Evolutionary conservation across 37 sponge, comb jelly and placozoan genomes (phyloP), one percentile per base, ranked within the genome.

Genomic region (Tethya wilhelma): DNA sequence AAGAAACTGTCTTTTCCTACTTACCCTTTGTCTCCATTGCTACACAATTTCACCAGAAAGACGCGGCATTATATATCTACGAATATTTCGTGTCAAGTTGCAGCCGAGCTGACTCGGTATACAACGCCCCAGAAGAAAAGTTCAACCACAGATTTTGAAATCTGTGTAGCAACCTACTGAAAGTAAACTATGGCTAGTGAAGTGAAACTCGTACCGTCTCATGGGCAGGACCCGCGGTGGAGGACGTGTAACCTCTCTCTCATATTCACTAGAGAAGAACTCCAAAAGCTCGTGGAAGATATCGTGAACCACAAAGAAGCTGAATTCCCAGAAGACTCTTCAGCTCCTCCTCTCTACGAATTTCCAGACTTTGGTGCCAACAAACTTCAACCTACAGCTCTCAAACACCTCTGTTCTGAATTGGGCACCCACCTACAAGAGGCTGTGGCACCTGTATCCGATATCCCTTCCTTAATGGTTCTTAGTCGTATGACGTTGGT

Each of bases 281-380:
- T 86, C 22, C 63, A 78, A 23, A 42, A 60, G 17, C 19, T 64
- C 1, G 11, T 77, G 20, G 65, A 72, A 43, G 67, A 66, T 32
- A 20, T 34, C 4, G n/a, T n/a, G n/a, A n/a, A n/a, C n/a, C n/a
- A n/a, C n/a, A n/a, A n/a, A n/a, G n/a, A n/a, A n/a, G n/a, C n/a
- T n/a, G n/a, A n/a, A n/a, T 82, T 73, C 65, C 14, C 31, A 33
- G 36, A 64, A 44, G 56, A 79, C 1, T 31, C 40, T 0, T 25
- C 63, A 8, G 38, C 32, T 38, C 44, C 66, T 22, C 39, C 11
- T 30, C 14, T n/a, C 33, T 71, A 33, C 37, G 73, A 71, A 1
- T 78, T 72, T n/a, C 78, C 79, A 8, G 79, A 77, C 56, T 78
- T 78, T 59, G 73, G 79, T 33, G 79, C 78, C 4, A 46, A 71